Evolutionary conservation across 2,797 vertebrate genomes (phyloP).

Genomic region (Molossus molossus): DNA sequence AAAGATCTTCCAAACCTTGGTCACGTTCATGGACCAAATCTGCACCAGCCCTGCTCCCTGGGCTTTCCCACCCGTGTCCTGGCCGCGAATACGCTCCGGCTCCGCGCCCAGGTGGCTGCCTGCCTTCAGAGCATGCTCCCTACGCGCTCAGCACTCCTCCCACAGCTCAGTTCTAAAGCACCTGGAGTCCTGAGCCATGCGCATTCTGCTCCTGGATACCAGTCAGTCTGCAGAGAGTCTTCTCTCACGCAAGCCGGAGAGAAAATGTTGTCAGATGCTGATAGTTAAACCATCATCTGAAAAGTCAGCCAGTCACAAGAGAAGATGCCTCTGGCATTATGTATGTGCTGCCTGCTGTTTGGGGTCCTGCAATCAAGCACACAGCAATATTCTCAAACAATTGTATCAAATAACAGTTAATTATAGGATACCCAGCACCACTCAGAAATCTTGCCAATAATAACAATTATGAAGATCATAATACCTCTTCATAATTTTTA

Average conservation of each 20-base stretch:
- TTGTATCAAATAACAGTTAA: slow-evolving; percentile 71
- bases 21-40: background rate
- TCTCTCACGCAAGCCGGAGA: background rate
- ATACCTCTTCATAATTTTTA: slow-evolving; percentile 56
- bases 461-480: slow-evolving; percentile 60
- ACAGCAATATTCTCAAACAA: slow-evolving; percentile 65
- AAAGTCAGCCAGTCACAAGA: slow-evolving; percentile 21
- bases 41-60: background rate
- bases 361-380: slow-evolving; percentile 59
- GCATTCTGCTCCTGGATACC: background rate
- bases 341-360: slow-evolving; percentile 35
- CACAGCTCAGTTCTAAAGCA: background rate
- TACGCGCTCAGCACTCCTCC: background rate
- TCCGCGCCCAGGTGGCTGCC: background rate
- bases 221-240: background rate
- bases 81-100: background rate
- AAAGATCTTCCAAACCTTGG: background rate
- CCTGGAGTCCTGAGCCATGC: background rate
- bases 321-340: slow-evolving; percentile 52
- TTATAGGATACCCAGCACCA: slow-evolving; percentile 66
- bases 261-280: slow-evolving; percentile 8
- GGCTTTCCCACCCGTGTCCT: no score
- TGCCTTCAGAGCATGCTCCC: background rate
- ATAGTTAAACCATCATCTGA: background rate
- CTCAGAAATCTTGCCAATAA: slow-evolving; percentile 69